Base-by-base conservation (phyloP, 2,797 vertebrate species). In the Phrynocephalus vlangalii region DNA sequence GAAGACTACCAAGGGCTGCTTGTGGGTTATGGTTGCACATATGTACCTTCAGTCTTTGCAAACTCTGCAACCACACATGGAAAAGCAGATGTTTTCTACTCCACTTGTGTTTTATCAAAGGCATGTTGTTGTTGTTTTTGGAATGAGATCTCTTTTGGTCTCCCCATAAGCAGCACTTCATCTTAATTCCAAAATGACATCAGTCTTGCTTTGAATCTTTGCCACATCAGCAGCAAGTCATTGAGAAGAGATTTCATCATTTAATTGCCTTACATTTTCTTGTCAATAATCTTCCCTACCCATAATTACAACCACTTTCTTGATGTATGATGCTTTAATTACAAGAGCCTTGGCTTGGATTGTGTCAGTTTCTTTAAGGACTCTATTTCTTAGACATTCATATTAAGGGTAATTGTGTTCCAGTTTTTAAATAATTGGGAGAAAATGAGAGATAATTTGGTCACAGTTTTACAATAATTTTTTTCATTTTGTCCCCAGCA, bases 281-380 rank as follows among this genome's bases (percentile, higher is more conserved):
- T 93, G 89, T 91, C 71, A 90, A 3, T 88, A 89, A 84, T 87
- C 89, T 90, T 86, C 79, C 89, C 88, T 84, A 90, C 86, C 93
- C 85, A 89, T 91, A 93, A 91, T 79, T 92, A 77, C 10, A 91
- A 78, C 71, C 86, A 44, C 56, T 93, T 48, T 0, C 26, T 81
- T 92, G 93, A 91, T 89, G 78, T 87, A 78, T 92, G 16, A 52
- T 87, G 85, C 1, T 9, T 85, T 89, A 94, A 94, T 93, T 93
- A 90, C 0, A 5, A 91, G 83, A 92, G 70, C 60, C 30, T 88
- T 89, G 1, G 60, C 30, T 89, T 89, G 0, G n/a, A 86, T 5
- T 30, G 24, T 93, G 83, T 77, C 86, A 89, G 24, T 84, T 91
- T 90, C 86, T 81, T 86, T 88, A 88, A 82, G 88, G 81, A 92